Base-by-base conservation (phyloP, 2,888 invertebrate species). In the Callimorpha dominula region DNA sequence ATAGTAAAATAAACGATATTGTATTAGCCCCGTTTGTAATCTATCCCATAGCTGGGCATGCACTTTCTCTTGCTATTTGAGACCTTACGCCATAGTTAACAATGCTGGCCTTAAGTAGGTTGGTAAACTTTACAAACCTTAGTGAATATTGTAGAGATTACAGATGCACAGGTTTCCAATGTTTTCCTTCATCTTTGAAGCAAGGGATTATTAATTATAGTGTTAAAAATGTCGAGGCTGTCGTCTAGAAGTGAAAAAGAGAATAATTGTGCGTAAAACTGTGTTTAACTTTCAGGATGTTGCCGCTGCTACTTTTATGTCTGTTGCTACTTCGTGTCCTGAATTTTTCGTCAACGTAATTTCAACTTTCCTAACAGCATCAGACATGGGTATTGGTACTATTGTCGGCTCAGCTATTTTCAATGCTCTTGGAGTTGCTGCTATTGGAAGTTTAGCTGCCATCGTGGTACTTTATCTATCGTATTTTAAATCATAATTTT, bases 221-320 rank as follows among this genome's bases (percentile, higher is more conserved):
- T 31, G 31, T 31, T 31, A 31, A 31, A n/a, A n/a, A 17, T n/a
- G 4, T 54, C 9, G 8, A 54, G n/a, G 1, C 1, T 54, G 20
- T 54, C 11, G 9, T 20, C 3, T 54, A 54, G 54, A 54, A 20
- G 11, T 54, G 1, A 9, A 4, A 54, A 54, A 54, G n/a, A 54
- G 17, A 11, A 20, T n/a, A 50, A 9, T 9, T n/a, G 9, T 20
- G 9, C 9, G 20, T 20, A n/a, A 11, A 66, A n/a, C 42, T 63
- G 15, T 68, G n/a, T n/a, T 64, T 64, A 7, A 49, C 74, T 90
- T 87, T 42, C 92, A 97, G 95, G 99, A 99, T 93, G 98, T 99
- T 17, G 99, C 99, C 0, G 99, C 99, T 0, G 99, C 99, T 4
- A 99, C 99, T 0, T 99, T 99, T 86, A 99, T 99, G 98, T 98